phyloP scores from a whole-genome alignment of 2,797 vertebrate genomes.

The Sebastes itinus region DNA sequence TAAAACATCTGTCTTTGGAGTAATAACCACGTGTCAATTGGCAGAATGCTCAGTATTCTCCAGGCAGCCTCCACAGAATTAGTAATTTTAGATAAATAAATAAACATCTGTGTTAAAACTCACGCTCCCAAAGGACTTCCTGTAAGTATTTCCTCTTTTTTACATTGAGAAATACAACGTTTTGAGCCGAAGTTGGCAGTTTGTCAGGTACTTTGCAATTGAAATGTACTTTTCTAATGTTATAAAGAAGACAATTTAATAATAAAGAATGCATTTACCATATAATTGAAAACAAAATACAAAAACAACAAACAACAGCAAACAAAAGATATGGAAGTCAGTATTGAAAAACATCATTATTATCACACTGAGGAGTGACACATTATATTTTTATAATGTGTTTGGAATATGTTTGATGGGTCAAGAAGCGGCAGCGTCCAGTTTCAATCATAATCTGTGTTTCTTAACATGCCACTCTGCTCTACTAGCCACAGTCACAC shows the following conservation, averaged over 20 bases:
- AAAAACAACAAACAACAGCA: background rate
- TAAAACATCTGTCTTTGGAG: background rate
- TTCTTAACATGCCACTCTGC: slow-evolving; percentile 6
- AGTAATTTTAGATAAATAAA: background rate
- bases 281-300: background rate
- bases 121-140: background rate
- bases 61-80: background rate
- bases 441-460: background rate
- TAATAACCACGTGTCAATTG: background rate
- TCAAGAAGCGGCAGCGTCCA: background rate
- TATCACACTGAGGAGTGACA: background rate
- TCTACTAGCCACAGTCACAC: slow-evolving; percentile 19
- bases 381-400: background rate
- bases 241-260: background rate
- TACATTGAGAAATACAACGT: background rate
- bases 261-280: background rate
- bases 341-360: background rate
- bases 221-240: background rate
- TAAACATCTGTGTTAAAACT: background rate
- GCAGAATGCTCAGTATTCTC: background rate
- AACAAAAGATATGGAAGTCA: background rate
- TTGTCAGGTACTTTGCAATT: background rate
- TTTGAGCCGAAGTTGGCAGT: background rate
- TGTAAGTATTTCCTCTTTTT: background rate
- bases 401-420: background rate